phyloP scores from a whole-genome alignment of 2,888 invertebrate species.

The Ptilodon capucinus region DNA sequence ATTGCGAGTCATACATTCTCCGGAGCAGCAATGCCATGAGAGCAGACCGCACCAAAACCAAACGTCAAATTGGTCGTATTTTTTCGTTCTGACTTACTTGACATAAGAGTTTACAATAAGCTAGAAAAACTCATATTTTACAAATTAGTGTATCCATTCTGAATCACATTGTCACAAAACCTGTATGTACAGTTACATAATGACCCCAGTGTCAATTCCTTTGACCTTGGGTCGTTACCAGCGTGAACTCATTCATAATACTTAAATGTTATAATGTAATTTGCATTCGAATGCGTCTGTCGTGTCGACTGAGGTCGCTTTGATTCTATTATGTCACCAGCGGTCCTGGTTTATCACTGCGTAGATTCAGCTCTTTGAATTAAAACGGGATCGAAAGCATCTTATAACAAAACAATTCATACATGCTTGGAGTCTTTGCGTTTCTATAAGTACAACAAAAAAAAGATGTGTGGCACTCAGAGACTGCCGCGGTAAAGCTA shows the following conservation, averaged over 20 bases:
- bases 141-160: no score
- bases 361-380: conserved; percentile 11
- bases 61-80: no score
- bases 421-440: no score
- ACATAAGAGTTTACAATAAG: no score
- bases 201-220: conserved; percentile 30
- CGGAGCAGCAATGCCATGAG: no score
- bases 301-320: conserved; percentile 39
- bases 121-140: no score
- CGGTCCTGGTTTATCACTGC: not conserved
- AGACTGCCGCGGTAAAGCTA: no score
- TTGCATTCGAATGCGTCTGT: conserved; percentile 51
- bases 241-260: conserved; percentile 53
- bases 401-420: not conserved
- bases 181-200: conserved; percentile 6
- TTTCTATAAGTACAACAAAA: no score
- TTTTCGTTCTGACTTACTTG: no score
- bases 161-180: not conserved
- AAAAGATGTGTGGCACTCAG: no score
- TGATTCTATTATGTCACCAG: conserved; percentile 34
- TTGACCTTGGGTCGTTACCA: conserved; percentile 51
- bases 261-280: conserved; percentile 50
- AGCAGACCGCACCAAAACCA: no score
- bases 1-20: no score
- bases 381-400: not conserved